Base-by-base conservation (phyloP, 2,797 vertebrate species). In the Poeciliopsis infans region DNA sequence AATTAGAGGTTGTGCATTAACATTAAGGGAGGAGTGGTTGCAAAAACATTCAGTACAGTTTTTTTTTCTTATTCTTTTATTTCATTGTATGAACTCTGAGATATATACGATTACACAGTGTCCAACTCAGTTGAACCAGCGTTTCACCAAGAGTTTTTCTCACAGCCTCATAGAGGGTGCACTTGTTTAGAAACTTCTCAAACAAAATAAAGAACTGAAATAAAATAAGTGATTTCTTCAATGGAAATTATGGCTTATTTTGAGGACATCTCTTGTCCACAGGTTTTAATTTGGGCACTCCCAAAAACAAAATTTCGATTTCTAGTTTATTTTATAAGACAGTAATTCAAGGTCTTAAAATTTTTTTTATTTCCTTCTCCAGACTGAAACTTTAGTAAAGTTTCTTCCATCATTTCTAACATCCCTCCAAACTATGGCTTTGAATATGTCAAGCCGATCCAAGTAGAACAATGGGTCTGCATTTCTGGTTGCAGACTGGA, bases 1-100 rank as follows among this genome's bases (percentile, higher is more conserved):
- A 87, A 87, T 77, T 20, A 79, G 23, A 83, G 64, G 75, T n/a
- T 64, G 5, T 51, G 41, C 28, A 66, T 46, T 41, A 82, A 75
- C 4, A 68, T 75, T 53, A 75, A 47, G 23, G 43, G 57, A 80
- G 66, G 41, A 87, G 61, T 72, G 43, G 57, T 59, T 28, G 28
- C 13, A 53, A 41, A 31, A 71, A 57, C 11, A 59, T 61, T 31
- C 45, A 45, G 7, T 61, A 7, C 4, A 11, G n/a, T 49, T 51
- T 59, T 31, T 28, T 57, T 41, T 57, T 46, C 10, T 45, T 20
- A n/a, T 6, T 57, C 25, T 23, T 31, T 43, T 7, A 7, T 57
- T 41, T 28, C 20, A 28, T 59, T 28, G 6, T 39, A 25, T 53
- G 15, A 59, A 59, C n/a, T 31, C n/a, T 16, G 12, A 33, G 31